A percentile compares a stretch with the other conserved stretches of the same genome.
phyloP scores from a whole-genome alignment of 2,797 vertebrate species.

The Myoxocephalus aenaeus region DNA sequence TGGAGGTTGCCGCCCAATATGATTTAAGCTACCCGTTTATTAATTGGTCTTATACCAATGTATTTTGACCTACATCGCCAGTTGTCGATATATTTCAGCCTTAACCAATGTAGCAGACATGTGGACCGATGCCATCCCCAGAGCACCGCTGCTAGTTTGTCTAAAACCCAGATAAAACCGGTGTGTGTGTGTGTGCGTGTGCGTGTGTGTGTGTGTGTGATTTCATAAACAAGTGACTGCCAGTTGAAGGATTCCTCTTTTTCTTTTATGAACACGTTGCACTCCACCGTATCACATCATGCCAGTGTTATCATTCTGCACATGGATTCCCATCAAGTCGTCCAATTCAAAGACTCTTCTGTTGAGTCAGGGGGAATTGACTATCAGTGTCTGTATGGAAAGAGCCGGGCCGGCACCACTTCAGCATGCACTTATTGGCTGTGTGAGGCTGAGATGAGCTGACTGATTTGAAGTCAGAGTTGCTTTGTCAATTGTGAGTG shows the following conservation, averaged over 20 bases:
- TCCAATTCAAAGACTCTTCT: slow-evolving; percentile 20
- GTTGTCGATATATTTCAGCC: no score
- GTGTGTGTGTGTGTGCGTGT: background rate
- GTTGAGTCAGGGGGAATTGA: slow-evolving; percentile 41
- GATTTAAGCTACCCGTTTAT: background rate
- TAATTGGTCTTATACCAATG: no score
- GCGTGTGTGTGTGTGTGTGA: background rate
- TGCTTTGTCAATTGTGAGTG: slow-evolving; percentile 33
- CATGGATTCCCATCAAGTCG: slow-evolving; percentile 28
- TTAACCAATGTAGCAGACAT: no score
- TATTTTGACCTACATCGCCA: background rate
- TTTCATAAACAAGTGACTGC: background rate
- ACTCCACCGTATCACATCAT: background rate
- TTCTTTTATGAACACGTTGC: background rate
- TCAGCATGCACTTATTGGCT: slow-evolving; percentile 37
- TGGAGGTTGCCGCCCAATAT: no score
- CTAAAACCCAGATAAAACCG: background rate
- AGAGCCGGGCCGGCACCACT: slow-evolving; percentile 27
- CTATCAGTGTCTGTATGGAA: slow-evolving; percentile 40
- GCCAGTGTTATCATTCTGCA: slow-evolving; percentile 31
- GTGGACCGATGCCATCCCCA: no score
- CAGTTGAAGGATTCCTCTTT: background rate
- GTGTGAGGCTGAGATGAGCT: slow-evolving; percentile 36
- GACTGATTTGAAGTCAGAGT: slow-evolving; percentile 45
- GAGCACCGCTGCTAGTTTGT: background rate